phyloP scores from a whole-genome alignment of 1,140 invertebrate genomes.

The Anadara kagoshimensis region DNA sequence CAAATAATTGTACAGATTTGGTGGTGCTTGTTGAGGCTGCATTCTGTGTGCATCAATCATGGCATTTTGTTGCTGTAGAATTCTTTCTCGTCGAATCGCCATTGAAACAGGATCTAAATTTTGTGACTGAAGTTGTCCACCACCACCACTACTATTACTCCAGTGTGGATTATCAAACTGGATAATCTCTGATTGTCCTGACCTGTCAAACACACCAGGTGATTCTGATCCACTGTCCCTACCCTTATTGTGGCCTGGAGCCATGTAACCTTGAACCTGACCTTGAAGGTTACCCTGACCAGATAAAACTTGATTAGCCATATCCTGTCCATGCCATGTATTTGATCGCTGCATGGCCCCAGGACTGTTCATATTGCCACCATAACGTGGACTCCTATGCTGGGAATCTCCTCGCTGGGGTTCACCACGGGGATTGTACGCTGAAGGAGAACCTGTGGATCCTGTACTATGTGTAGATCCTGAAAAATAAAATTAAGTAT shows the following conservation, averaged over 20 bases:
- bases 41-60: slow-evolving; percentile 7
- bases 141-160: too few relatives aligned
- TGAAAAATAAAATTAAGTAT: background rate
- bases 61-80: slow-evolving; percentile 15
- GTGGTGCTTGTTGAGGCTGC: too few relatives aligned
- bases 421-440: too few relatives aligned
- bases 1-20: too few relatives aligned
- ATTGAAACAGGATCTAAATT: slow-evolving; percentile 18
- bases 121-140: background rate
- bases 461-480: slow-evolving; percentile 13
- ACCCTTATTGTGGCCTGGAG: too few relatives aligned
- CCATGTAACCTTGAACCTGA: too few relatives aligned
- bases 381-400: slow-evolving; percentile 8
- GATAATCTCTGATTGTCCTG: too few relatives aligned
- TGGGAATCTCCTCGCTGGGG: background rate
- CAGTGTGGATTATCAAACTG: too few relatives aligned
- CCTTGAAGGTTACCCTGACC: too few relatives aligned
- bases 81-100: slow-evolving; percentile 10
- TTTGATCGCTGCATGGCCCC: slow-evolving; percentile 5
- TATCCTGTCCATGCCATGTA: slow-evolving; percentile 16
- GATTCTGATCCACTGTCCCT: too few relatives aligned
- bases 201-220: too few relatives aligned
- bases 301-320: too few relatives aligned
- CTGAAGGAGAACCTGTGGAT: background rate
- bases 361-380: slow-evolving; percentile 1